Conservation (phyloP, 1,140 invertebrate species). For the Teleopsis dalmanni region DNA sequence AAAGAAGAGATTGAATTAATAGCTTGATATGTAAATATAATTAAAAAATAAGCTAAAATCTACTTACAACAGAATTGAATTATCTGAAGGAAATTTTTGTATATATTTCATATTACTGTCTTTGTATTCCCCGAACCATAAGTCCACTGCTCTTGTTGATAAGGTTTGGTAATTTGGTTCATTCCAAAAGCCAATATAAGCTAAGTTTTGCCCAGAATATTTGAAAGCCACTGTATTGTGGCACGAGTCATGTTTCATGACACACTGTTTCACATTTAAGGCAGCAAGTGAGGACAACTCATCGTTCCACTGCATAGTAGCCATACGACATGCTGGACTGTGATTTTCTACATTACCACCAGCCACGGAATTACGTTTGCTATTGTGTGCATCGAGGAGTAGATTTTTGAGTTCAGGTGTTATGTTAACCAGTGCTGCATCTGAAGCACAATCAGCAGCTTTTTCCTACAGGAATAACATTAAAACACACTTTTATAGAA, state of each 20-base stretch:
- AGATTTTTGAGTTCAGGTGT: conserved; percentile 14
- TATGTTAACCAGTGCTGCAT: conserved; percentile 16
- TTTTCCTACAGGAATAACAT: background rate
- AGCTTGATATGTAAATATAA: background rate
- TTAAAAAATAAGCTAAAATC: too few relatives aligned
- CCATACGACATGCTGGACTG: conserved; percentile 30
- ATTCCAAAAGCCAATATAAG: conserved; percentile 22
- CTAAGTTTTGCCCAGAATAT: conserved; percentile 36
- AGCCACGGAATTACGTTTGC: conserved; percentile 27
- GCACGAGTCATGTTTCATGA: conserved; percentile 30
- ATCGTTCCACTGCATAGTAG: conserved; percentile 34
- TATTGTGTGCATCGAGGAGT: conserved; percentile 21
- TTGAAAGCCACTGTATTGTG: conserved; percentile 29
- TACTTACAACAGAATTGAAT: too few relatives aligned
- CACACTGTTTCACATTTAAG: conserved; percentile 29
- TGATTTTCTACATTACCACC: conserved; percentile 20
- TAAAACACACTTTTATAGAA: too few relatives aligned
- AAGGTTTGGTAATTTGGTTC: conserved; percentile 5
- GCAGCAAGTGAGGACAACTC: conserved; percentile 29
- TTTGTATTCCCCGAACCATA: conserved; percentile 13
- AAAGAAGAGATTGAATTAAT: background rate
- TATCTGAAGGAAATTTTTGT: conserved; percentile 10
- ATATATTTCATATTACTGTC: background rate
- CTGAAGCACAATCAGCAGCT: conserved; percentile 17
- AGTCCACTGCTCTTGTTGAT: background rate